A percentile compares a stretch with the other conserved stretches of the same genome.
These are phyloP conservation scores for Clarias gariepinus DNA, from an alignment of 2,113 vertebrate genomes.

Conservation along the genomic window DNA sequence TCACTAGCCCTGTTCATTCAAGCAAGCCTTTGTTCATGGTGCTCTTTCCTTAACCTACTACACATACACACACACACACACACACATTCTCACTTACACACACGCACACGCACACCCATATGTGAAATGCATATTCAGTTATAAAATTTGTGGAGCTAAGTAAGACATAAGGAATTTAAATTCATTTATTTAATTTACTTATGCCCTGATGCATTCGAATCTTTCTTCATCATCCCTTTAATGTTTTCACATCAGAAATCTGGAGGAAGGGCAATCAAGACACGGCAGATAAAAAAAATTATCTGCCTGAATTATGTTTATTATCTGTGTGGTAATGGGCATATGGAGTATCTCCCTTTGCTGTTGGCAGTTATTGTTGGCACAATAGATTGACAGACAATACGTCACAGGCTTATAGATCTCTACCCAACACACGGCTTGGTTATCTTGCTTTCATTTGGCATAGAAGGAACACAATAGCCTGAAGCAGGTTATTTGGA, in stretches of 20 bases:
- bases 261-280: slow-evolving; percentile 23
- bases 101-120: background rate
- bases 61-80: slow-evolving; percentile 33
- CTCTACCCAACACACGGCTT: slow-evolving; percentile 15
- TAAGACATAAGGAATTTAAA: slow-evolving; percentile 33
- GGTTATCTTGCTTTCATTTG: slow-evolving; percentile 49
- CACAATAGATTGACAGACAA: slow-evolving; percentile 48
- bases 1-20: slow-evolving; percentile 45
- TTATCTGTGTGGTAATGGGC: slow-evolving; percentile 39
- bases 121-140: slow-evolving; percentile 23
- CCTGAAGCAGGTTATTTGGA: slow-evolving; percentile 55
- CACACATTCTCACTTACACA: slow-evolving; percentile 2
- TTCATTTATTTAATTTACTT: slow-evolving; percentile 14
- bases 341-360: slow-evolving; percentile 39
- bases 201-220: slow-evolving; percentile 12
- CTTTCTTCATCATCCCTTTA: background rate
- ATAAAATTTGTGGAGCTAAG: slow-evolving; percentile 20
- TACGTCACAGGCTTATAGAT: slow-evolving; percentile 39
- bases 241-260: slow-evolving; percentile 24
- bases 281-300: slow-evolving; percentile 30
- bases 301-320: slow-evolving; percentile 41
- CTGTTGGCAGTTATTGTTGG: slow-evolving; percentile 45
- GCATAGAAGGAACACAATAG: slow-evolving; percentile 50
- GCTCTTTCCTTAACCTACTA: slow-evolving; percentile 22
- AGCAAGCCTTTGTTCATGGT: slow-evolving; percentile 32